Base-by-base conservation (phyloP, 2,888 invertebrate species). In the Noctua janthe region DNA sequence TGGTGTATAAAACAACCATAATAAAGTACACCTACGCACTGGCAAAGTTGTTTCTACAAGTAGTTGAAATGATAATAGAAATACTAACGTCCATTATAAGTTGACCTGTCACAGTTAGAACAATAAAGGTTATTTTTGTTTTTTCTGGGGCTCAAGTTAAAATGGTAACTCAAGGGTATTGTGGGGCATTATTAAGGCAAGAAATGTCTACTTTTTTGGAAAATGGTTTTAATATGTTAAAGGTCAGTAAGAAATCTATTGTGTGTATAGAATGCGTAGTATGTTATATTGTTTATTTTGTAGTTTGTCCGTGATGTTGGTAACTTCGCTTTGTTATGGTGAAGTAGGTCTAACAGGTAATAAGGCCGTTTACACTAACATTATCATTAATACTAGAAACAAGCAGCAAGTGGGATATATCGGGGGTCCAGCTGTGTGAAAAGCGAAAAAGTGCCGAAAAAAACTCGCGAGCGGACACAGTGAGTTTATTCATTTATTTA, bases 21-120 rank as follows among this genome's bases (percentile, higher is more conserved):
- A 85, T 88, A 85, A 89, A 81, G 69, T 83, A 85, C 89, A 86
- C 89, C 89, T 82, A 89, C 89, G 89, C 89, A 84, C 43, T 75
- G 71, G 77, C 83, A 80, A 85, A 90, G 90, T 88, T 87, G 90
- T 85, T 67, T 81, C 80, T 79, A 84, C 76, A 80, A 83, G 85
- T 83, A 83, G 82, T 88, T 85, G 84, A 78, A 88, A 85, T 84
- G 78, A 86, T 89, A 89, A 87, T 89, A 84, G 88, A 86, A 87
- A 82, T 88, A 70, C 81, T 35, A 56, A n/a, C 17, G 73, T 13
- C 89, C 82, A 83, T 62, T 64, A 13, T 76, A 81, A 74, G 13
- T 80, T 85, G 88, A 67, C n/a, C 80, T 66, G 0, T 76, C 49
- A 72, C n/a, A 35, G 74, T 74, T 69, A 17, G 51, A 54, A 73